Conservation (phyloP, 2,888 invertebrate genomes). For the Invenusta paracnida region DNA sequence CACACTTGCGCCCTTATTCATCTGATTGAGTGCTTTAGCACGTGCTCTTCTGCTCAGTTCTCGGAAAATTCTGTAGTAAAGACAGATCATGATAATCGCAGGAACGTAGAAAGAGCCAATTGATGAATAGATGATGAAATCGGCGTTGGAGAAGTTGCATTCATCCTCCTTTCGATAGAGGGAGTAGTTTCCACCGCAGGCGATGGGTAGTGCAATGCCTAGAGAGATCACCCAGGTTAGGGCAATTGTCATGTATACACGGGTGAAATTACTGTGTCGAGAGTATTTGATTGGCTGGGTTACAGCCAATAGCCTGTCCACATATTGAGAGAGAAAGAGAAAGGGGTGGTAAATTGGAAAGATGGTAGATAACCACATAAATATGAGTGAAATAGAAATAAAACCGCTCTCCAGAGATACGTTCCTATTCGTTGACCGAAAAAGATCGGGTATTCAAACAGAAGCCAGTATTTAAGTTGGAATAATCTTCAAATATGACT, state of each 20-base stretch:
- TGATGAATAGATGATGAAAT: slow-evolving; percentile 95
- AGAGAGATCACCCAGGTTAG: slow-evolving; percentile 91
- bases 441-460: too few species aligned
- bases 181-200: slow-evolving; percentile 70
- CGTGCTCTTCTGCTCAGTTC: slow-evolving; percentile 64
- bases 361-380: too few species aligned
- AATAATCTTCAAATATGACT: too few species aligned
- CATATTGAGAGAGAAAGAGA: not conserved
- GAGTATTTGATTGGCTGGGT: slow-evolving; percentile 98
- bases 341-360: too few species aligned
- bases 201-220: slow-evolving; percentile 90
- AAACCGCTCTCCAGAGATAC: not conserved
- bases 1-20: too few species aligned
- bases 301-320: slow-evolving; percentile 86
- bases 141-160: slow-evolving; percentile 93
- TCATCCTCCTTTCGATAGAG: slow-evolving; percentile 48
- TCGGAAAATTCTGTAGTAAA: slow-evolving; percentile 94
- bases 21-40: not conserved
- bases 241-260: slow-evolving; percentile 88
- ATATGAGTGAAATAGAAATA: not conserved
- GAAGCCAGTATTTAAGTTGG: too few species aligned
- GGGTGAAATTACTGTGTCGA: slow-evolving; percentile 80
- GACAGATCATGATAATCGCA: slow-evolving; percentile 92
- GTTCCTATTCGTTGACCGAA: too few species aligned
- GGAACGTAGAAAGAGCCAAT: slow-evolving; percentile 97